Conservation (phyloP, 2,888 invertebrate species). For the Oligia latruncula region DNA sequence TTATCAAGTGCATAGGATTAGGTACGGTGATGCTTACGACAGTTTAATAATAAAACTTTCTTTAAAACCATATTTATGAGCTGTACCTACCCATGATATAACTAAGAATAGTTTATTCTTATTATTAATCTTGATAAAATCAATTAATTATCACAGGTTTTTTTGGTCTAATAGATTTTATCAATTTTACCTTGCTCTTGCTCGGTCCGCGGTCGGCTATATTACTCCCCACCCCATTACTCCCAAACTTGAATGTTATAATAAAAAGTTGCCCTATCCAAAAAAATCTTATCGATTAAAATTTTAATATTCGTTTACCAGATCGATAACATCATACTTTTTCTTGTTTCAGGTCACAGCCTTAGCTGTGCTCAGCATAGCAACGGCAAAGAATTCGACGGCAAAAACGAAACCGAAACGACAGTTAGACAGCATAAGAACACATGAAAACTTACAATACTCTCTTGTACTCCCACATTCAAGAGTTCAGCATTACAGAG, state of each 20-base stretch:
- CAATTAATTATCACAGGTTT: neutral
- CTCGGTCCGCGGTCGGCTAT: no score
- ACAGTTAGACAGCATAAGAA: constrained; percentile 88
- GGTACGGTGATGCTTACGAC: neutral
- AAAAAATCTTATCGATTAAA: constrained; percentile 45
- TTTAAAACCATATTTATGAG: neutral
- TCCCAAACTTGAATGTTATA: neutral
- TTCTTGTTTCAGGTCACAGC: constrained; percentile 90
- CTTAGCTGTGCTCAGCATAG: constrained; percentile 88
- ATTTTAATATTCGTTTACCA: neutral
- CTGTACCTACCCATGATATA: neutral
- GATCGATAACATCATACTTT: constrained; percentile 55
- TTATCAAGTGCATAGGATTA: neutral
- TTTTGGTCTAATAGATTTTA: neutral
- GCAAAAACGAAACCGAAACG: constrained; percentile 89
- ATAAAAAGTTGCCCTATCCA: constrained; percentile 41
- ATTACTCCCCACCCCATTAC: no score
- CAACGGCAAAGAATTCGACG: constrained; percentile 87
- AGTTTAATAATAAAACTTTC: constrained; percentile 32
- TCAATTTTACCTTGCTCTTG: no score
- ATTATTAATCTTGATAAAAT: neutral
- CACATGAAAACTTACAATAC: constrained; percentile 91
- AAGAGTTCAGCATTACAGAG: constrained; percentile 88
- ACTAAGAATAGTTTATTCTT: neutral
- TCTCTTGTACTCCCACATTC: constrained; percentile 90